Conservation (phyloP, 2,888 invertebrate genomes). For the Ptilodon capucinus region DNA sequence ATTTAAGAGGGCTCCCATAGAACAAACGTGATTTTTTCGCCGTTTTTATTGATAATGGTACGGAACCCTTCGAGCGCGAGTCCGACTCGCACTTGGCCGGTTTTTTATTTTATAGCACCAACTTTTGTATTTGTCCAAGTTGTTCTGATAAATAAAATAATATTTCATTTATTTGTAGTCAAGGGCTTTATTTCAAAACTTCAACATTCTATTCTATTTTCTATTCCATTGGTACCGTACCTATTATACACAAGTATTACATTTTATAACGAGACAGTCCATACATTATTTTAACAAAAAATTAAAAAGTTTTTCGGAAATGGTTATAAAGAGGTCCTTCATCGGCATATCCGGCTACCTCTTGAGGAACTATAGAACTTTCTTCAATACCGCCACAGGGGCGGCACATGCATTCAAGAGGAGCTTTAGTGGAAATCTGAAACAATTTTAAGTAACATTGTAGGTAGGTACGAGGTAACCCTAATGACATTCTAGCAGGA, state of each 20-base stretch:
- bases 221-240: neutral
- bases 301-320: slow-evolving; percentile 87
- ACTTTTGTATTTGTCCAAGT: too few relatives aligned
- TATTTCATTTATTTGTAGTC: slow-evolving; percentile 26
- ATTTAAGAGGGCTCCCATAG: too few relatives aligned
- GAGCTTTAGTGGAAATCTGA: slow-evolving; percentile 95
- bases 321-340: slow-evolving; percentile 92
- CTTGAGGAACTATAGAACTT: slow-evolving; percentile 93
- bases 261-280: too few relatives aligned
- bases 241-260: too few relatives aligned
- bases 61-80: too few relatives aligned
- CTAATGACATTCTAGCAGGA: too few relatives aligned
- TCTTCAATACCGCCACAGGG: slow-evolving; percentile 95
- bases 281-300: neutral
- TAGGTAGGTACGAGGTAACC: too few relatives aligned
- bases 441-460: neutral
- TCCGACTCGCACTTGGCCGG: too few relatives aligned
- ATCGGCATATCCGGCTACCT: slow-evolving; percentile 92
- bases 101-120: too few relatives aligned
- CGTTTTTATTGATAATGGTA: too few relatives aligned
- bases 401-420: slow-evolving; percentile 96
- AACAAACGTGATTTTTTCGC: too few relatives aligned
- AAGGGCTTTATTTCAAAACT: slow-evolving; percentile 23
- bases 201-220: neutral
- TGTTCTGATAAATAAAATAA: neutral